Evolutionary conservation across 2,113 vertebrate genomes (phyloP).

Genomic region (Myocastor coypus): DNA sequence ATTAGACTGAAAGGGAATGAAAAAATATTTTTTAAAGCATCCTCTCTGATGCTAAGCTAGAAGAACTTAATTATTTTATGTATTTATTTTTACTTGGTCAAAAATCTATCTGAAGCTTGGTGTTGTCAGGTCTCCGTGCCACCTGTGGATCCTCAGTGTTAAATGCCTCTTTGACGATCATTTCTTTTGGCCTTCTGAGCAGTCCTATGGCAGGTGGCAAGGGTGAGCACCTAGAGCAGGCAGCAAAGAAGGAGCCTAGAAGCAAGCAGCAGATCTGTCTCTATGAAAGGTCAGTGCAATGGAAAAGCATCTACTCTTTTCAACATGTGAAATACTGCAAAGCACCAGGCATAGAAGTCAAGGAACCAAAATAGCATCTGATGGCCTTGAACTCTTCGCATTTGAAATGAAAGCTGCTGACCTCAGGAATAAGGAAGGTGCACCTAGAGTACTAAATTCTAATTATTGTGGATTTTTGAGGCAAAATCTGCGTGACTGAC

Average conservation of each 20-base stretch:
- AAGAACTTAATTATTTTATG: background rate
- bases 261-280: background rate
- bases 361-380: background rate
- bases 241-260: too few species aligned
- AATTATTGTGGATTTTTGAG: background rate
- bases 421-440: background rate
- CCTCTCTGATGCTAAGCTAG: background rate
- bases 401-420: background rate
- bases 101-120: background rate
- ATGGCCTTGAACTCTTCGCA: too few species aligned
- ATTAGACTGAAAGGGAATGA: background rate
- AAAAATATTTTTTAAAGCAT: constrained; percentile 9
- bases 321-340: background rate
- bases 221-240: background rate
- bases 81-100: constrained; percentile 31
- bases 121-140: background rate
- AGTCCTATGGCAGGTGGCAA: background rate
- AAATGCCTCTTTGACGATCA: background rate
- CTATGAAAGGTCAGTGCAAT: too few species aligned
- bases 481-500: background rate
- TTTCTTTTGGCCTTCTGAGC: background rate
- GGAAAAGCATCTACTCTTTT: background rate
- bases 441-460: background rate
- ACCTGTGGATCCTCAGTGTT: background rate
- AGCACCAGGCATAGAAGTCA: background rate